A percentile compares a stretch with the other conserved stretches of the same genome.
phyloP scores from a whole-genome alignment of 1,140 invertebrate species.

The Papilio dardanus region DNA sequence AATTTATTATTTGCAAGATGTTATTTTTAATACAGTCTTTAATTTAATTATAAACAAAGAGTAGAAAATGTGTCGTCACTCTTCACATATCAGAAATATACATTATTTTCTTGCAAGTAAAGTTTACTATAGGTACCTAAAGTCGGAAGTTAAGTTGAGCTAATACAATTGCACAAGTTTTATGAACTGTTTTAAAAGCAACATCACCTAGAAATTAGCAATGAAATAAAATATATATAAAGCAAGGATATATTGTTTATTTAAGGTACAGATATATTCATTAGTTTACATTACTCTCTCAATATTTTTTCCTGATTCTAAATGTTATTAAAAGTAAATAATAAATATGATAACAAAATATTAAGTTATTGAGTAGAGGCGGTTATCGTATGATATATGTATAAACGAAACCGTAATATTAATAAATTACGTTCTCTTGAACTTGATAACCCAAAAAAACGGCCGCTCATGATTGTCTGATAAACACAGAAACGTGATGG shows the following conservation, averaged over 20 bases:
- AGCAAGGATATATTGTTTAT: no score
- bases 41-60: background rate
- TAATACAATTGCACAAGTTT: no score
- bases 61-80: background rate
- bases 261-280: no score
- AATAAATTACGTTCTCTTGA: slow-evolving; percentile 38
- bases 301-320: no score
- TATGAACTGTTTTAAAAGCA: no score
- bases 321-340: slow-evolving; percentile 8
- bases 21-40: background rate
- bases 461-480: slow-evolving; percentile 22
- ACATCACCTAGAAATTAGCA: no score
- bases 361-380: slow-evolving; percentile 23
- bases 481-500: slow-evolving; percentile 35
- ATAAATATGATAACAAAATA: slow-evolving; percentile 25
- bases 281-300: no score
- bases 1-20: background rate
- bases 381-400: slow-evolving; percentile 16
- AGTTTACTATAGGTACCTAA: no score
- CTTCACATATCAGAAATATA: background rate
- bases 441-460: slow-evolving; percentile 39
- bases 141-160: no score
- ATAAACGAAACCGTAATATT: slow-evolving; percentile 31
- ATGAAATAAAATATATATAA: no score
- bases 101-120: background rate